phyloP scores from a whole-genome alignment of 2,888 invertebrate genomes.

The Tricholauxania praeusta region DNA sequence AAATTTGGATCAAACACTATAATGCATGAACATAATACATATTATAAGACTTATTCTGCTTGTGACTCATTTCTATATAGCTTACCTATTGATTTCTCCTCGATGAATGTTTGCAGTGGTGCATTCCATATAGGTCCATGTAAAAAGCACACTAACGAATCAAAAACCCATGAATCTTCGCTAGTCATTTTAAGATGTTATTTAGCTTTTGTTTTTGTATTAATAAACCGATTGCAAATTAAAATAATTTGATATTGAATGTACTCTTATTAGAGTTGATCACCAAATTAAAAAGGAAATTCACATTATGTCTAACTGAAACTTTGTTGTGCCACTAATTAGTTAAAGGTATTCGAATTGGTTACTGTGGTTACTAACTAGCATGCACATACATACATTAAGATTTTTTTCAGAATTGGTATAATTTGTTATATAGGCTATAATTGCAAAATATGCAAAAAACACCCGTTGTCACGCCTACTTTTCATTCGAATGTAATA shows the following conservation, averaged over 20 bases:
- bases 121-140: conserved; percentile 95
- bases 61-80: neutral
- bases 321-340: too few species aligned
- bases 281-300: too few species aligned
- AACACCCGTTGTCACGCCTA: too few species aligned
- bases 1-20: conserved; percentile 87
- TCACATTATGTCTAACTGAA: too few species aligned
- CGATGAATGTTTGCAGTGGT: conserved; percentile 90
- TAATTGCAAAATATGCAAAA: too few species aligned
- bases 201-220: neutral
- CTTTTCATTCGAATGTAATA: too few species aligned
- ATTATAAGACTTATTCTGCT: neutral
- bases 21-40: neutral
- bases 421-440: too few species aligned
- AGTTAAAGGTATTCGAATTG: too few species aligned
- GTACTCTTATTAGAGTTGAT: conserved; percentile 6
- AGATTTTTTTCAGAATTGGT: too few species aligned
- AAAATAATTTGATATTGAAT: conserved; percentile 37
- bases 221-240: neutral
- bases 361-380: too few species aligned
- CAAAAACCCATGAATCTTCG: conserved; percentile 89
- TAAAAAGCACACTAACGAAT: conserved; percentile 89
- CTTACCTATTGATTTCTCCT: conserved; percentile 91
- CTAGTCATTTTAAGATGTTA: conserved; percentile 66
- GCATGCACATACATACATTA: too few species aligned